Conservation (phyloP, 2,113 vertebrate genomes). For the Dasyurus viverrinus region DNA sequence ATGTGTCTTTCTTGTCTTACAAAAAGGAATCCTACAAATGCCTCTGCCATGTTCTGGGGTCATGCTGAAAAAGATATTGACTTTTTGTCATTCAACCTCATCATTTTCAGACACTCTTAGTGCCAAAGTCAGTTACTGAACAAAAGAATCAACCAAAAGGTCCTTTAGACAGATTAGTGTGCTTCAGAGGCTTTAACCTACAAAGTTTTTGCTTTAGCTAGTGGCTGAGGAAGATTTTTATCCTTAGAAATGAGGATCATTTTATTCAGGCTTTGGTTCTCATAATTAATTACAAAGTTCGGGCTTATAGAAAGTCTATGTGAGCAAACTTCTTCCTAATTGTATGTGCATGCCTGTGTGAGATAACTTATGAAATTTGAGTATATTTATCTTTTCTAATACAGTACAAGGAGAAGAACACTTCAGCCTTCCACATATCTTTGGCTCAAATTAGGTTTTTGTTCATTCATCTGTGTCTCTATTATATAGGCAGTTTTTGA, state of each 20-base stretch:
- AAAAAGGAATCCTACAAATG: constrained; percentile 13
- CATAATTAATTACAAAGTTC: background rate
- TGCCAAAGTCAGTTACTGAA: background rate
- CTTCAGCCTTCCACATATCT: background rate
- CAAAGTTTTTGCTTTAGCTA: background rate
- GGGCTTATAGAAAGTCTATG: background rate
- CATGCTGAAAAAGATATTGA: constrained; percentile 20
- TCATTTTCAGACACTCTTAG: constrained; percentile 8
- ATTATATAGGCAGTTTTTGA: background rate
- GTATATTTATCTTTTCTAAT: background rate
- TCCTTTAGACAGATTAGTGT: background rate
- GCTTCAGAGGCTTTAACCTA: background rate
- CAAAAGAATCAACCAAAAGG: background rate
- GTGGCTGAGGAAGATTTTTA: rapidly evolving
- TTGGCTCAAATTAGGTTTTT: background rate
- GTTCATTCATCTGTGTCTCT: background rate
- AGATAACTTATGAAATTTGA: background rate
- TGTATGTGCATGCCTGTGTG: background rate
- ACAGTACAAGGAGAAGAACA: background rate
- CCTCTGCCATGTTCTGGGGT: background rate
- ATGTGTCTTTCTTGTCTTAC: background rate
- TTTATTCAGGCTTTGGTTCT: background rate
- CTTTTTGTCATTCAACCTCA: background rate
- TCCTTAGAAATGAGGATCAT: background rate
- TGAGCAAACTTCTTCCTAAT: background rate